Percentiles rank a stretch among this genome's conserved stretches.
Conservation (phyloP, 23 tunicate genomes). For the Ascidia mentula region DNA sequence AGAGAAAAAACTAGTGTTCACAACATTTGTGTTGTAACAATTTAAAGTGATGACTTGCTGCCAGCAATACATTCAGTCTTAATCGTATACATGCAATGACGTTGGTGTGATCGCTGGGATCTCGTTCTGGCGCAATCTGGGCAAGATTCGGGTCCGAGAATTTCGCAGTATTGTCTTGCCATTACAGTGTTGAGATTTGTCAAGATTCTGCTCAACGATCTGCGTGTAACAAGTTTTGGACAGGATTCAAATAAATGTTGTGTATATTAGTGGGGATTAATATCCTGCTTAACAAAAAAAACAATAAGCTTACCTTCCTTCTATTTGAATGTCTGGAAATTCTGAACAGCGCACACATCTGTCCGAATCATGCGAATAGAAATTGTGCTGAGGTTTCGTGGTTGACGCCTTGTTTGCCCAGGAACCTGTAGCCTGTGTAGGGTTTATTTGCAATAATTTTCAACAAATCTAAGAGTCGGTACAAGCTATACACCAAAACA, state of each 20-base stretch:
- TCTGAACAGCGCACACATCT: slow-evolving; percentile 57
- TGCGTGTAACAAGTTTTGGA: no score
- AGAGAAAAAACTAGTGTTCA: no score
- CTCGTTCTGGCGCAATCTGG: slow-evolving; percentile 69
- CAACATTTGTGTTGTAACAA: no score
- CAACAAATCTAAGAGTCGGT: no score
- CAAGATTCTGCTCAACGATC: slow-evolving; percentile 56
- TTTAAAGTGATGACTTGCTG: no score
- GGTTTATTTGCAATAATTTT: no score
- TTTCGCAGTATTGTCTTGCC: slow-evolving; percentile 79
- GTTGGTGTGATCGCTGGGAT: slow-evolving; percentile 40
- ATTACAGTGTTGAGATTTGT: slow-evolving; percentile 35
- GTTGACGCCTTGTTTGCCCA: no score
- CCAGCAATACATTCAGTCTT: no score
- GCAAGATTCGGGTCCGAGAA: slow-evolving; percentile 68
- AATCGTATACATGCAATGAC: slow-evolving; percentile 66
- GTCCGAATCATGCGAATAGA: slow-evolving; percentile 18
- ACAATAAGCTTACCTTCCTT: slow-evolving; percentile 39
- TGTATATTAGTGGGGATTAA: background rate
- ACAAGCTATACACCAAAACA: no score
- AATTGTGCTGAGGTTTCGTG: background rate
- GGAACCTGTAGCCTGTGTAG: no score
- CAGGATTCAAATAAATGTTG: background rate
- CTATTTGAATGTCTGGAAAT: slow-evolving; percentile 69
- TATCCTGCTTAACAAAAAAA: background rate